Evolutionary conservation across 2,113 vertebrate genomes (phyloP).

Genomic region (Gymnocephalus cernua): DNA sequence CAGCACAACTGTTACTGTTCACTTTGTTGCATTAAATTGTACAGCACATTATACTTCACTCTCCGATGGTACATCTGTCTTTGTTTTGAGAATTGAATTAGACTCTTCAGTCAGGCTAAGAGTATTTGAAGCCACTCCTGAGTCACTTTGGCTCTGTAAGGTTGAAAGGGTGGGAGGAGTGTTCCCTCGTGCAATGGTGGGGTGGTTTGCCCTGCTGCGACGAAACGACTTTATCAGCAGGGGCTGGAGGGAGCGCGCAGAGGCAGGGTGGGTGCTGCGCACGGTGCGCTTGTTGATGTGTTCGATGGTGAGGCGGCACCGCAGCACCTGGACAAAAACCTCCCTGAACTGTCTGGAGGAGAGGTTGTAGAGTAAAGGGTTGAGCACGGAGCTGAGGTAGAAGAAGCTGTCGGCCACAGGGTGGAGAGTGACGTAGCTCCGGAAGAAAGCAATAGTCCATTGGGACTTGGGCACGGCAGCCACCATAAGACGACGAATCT

Average conservation of each 20-base stretch:
- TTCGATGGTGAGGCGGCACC: constrained; percentile 87
- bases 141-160: constrained; percentile 48
- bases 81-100: background rate
- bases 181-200: constrained; percentile 1
- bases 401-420: constrained; percentile 92
- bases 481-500: constrained; percentile 92
- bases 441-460: constrained; percentile 89
- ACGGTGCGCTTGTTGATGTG: constrained; percentile 87
- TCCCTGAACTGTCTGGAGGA: constrained; percentile 93
- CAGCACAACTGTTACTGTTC: constrained; percentile 14
- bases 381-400: constrained; percentile 96
- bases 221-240: constrained; percentile 73
- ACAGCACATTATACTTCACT: constrained; percentile 58
- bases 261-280: constrained; percentile 13
- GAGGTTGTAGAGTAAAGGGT: constrained; percentile 95
- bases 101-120: constrained; percentile 23
- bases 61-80: constrained; percentile 35
- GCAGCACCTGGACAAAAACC: constrained; percentile 90
- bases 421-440: constrained; percentile 86
- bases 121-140: constrained; percentile 31
- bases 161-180: constrained; percentile 15
- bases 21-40: constrained; percentile 42
- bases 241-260: constrained; percentile 67
- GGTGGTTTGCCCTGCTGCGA: constrained; percentile 23
- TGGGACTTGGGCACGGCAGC: constrained; percentile 87